These are phyloP conservation scores for Nothoprocta pentlandii DNA, from an alignment of 2,113 vertebrate genomes.

Conservation along the genomic window DNA sequence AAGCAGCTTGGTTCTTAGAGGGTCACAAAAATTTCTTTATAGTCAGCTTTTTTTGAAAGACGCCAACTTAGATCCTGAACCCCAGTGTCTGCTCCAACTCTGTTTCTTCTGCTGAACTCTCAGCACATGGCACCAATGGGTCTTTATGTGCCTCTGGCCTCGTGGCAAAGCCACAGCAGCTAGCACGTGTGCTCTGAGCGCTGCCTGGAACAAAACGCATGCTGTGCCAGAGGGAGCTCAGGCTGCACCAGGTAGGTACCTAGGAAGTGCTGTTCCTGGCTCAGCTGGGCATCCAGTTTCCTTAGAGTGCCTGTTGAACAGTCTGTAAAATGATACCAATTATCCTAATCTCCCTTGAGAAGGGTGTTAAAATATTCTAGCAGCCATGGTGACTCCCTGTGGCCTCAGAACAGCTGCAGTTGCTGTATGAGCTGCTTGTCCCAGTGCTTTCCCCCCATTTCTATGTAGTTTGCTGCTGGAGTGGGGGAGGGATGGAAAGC, in stretches of 20 bases:
- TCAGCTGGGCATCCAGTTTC: not conserved
- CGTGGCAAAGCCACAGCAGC: not conserved
- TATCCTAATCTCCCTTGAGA: not conserved
- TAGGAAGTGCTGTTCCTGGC: not conserved
- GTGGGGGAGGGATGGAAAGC: not conserved
- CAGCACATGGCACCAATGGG: fast-evolving
- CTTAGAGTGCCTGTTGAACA: not conserved
- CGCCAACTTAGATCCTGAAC: not conserved
- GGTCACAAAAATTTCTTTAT: not conserved
- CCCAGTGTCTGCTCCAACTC: not conserved
- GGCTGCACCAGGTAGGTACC: not conserved
- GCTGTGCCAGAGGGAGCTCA: not conserved
- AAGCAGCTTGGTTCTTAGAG: not conserved
- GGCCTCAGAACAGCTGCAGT: not conserved
- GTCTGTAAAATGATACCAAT: not conserved
- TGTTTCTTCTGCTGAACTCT: not conserved
- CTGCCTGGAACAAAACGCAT: not conserved
- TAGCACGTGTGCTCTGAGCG: not conserved
- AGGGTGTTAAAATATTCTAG: not conserved
- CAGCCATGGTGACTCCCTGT: not conserved
- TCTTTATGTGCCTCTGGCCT: not conserved
- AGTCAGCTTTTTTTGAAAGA: not conserved
- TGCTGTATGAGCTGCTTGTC: not conserved
- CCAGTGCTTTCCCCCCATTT: not conserved
- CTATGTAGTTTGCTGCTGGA: not conserved